A percentile compares a stretch with the other conserved stretches of the same genome.
These are phyloP conservation scores for Vireo griseus DNA, from an alignment of 2,797 vertebrate species.

Conservation along the genomic window DNA sequence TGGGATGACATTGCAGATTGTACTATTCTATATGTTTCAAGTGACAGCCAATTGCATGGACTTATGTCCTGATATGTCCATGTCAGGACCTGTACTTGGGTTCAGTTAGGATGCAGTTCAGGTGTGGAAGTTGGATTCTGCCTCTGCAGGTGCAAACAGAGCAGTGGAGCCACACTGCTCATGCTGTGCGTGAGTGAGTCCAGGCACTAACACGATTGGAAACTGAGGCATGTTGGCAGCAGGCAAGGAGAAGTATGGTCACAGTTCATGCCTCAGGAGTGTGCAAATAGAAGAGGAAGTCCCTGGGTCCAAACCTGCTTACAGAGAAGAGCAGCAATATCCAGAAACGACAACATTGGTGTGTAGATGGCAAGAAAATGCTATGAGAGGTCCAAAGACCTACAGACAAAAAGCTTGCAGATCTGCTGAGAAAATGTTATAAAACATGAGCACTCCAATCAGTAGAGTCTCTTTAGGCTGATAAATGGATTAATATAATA, in stretches of 20 bases:
- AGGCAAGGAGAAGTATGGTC: background rate
- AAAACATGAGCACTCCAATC: background rate
- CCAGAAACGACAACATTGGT: background rate
- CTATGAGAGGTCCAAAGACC: background rate
- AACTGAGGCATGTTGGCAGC: background rate
- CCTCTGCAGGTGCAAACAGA: background rate
- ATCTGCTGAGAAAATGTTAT: background rate
- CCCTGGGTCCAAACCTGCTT: background rate
- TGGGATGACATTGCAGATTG: background rate
- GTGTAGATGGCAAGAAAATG: background rate
- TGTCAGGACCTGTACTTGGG: background rate
- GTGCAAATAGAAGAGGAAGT: background rate
- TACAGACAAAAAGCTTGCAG: background rate
- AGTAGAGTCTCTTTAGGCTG: background rate
- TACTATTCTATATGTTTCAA: background rate
- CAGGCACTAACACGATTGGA: accelerated
- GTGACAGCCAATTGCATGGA: background rate
- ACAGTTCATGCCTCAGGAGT: background rate
- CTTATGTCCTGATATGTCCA: background rate
- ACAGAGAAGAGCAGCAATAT: background rate
- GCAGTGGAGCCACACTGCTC: background rate
- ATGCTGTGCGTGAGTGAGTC: background rate
- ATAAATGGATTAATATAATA: background rate
- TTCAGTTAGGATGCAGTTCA: background rate
- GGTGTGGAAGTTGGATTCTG: background rate